phyloP scores from a whole-genome alignment of 2,797 vertebrate species.

The Peromyscus aztecus region DNA sequence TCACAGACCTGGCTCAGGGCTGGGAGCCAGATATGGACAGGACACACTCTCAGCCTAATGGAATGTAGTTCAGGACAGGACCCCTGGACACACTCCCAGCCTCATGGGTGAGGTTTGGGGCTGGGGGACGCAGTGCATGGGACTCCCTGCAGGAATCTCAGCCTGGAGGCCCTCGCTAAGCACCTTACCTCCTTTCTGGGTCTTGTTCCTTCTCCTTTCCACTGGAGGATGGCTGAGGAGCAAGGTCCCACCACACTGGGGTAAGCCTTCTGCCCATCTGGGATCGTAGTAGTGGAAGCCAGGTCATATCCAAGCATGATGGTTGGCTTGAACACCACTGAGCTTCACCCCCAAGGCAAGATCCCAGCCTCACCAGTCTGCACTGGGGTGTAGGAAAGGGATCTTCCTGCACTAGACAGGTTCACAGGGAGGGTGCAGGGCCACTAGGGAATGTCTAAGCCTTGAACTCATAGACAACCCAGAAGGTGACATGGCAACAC shows the following conservation, averaged over 20 bases:
- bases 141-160: background rate
- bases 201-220: background rate
- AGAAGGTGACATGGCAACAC: background rate
- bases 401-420: background rate
- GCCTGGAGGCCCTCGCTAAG: background rate
- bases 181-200: background rate
- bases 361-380: background rate
- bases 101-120: background rate
- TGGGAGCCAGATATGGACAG: too few species aligned
- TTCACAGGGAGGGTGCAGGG: background rate
- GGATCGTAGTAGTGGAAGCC: too few species aligned
- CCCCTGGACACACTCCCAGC: background rate
- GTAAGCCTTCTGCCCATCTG: rapidly evolving
- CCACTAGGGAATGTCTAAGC: background rate
- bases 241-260: rapidly evolving
- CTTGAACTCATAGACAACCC: background rate
- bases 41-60: background rate
- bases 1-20: background rate
- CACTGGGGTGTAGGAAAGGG: background rate
- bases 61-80: background rate
- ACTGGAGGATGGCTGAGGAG: background rate
- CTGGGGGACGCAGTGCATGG: background rate
- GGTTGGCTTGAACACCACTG: background rate
- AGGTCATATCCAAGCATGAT: too few species aligned
- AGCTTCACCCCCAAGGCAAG: background rate